Evolutionary conservation across 1,140 invertebrate species (phyloP), one percentile per base, ranked within the genome.

Genomic region (Cataglyphis hispanica): DNA sequence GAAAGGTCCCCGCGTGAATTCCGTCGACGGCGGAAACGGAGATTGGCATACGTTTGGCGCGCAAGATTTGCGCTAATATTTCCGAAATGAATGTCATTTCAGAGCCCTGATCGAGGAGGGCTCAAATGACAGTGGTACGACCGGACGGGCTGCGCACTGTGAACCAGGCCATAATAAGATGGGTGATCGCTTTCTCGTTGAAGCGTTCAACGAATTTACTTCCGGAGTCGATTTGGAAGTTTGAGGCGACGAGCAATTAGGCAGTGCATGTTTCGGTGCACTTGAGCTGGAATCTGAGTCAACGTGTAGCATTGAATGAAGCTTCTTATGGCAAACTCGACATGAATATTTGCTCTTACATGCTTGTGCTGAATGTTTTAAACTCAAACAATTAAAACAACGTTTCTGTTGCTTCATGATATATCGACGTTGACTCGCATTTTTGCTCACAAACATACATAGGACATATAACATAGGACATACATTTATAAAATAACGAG

Each of bases 221-320:
- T 40, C 40, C 7, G 40, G 7, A 0, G 7, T 1, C 10, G 8
- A 1, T 0, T 10, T 1, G 0, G 1, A 40, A 0, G 40, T 0
- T 40, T 40, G 0, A 40, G 10, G 40, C 10, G 10, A 11, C 40
- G 40, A 40, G 10, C 40, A 40, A 40, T 40, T 10, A 0, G 40
- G 10, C 10, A 1, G 7, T 1, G 2, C 0, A 2, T 1, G 10
- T 11, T 1, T 7, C 0, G 40, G 0, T 1, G 40, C 1, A 11
- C 40, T 40, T 1, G 10, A 40, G 8, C 1, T 0, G 1, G 40
- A 40, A 40, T 11, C 8, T 10, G 40, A 40, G 40, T 40, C 40
- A 40, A 1, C 7, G 10, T 40, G 40, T 0, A 40, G 1, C 40
- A 40, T 40, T 1, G 40, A 40, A 40, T 40, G 40, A 40, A 11